Conservation (phyloP, 1,140 invertebrate species). For the Drosophila repletoides region DNA sequence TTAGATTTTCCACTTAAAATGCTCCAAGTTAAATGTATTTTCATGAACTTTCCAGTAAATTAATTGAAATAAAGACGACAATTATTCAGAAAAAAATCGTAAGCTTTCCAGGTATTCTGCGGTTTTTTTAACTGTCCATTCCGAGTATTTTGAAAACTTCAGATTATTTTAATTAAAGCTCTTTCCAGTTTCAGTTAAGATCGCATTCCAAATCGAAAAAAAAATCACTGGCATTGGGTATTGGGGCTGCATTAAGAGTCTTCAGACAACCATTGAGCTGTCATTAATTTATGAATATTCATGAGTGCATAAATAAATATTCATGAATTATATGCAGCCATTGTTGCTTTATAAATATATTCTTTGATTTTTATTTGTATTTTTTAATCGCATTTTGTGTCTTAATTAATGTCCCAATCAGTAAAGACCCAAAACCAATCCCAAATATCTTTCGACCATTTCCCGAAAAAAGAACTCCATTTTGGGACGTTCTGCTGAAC, state of each 20-base stretch:
- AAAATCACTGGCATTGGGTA: not conserved
- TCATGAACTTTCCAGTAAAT: no score
- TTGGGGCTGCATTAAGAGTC: not conserved
- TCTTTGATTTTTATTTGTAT: conserved; percentile 6
- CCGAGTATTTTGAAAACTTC: not conserved
- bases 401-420: conserved; percentile 78
- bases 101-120: no score
- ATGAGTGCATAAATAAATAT: conserved; percentile 37
- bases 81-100: no score
- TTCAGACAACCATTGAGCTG: conserved; percentile 41
- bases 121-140: no score
- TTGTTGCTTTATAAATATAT: conserved; percentile 10
- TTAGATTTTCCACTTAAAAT: no score
- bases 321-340: conserved; percentile 14
- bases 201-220: not conserved
- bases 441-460: conserved; percentile 27
- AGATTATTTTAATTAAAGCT: not conserved
- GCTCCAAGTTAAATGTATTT: no score
- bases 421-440: conserved; percentile 23
- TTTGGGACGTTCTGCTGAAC: conserved; percentile 44
- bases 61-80: no score
- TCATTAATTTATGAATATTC: conserved; percentile 59
- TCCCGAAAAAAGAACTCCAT: conserved; percentile 64
- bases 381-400: conserved; percentile 65
- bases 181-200: not conserved